Evolutionary conservation across 2,888 invertebrate genomes (phyloP), one percentile per base, ranked within the genome.

Genomic region (Andrena hattorfiana): DNA sequence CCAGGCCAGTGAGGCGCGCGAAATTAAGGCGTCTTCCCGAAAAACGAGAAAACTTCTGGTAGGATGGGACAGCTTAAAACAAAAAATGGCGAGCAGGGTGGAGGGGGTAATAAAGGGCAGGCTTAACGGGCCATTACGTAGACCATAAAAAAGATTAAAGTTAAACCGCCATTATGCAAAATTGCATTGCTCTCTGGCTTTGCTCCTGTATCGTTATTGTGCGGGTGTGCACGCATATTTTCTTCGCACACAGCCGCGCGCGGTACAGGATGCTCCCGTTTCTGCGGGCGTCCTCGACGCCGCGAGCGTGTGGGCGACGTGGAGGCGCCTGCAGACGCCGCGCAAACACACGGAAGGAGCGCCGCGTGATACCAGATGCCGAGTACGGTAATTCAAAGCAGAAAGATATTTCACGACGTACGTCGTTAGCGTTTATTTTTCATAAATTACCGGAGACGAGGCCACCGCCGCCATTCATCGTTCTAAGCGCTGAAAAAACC

Each of bases 111-210:
- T 90, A 90, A 87, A 91, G 89, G 85, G 82, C 79, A 82, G 79
- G 83, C 87, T 90, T 89, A 92, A 92, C 87, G 92, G 90, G 86
- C 90, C 90, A 92, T 92, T 91, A 91, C 85, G 86, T 81, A 83
- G 89, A 85, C 88, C 90, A 87, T 92, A 92, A 92, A 92, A 91
- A 90, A 90, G 92, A 92, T 92, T 91, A 91, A 90, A 91, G 90
- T 92, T 91, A 91, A 92, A 91, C 88, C 87, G 88, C 86, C 90
- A 90, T 92, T 92, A 92, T 90, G 91, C 90, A 90, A 91, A 92
- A 91, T 90, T 90, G 84, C 87, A 83, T 87, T 86, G 85, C 85
- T 84, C 86, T 83, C 74, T 77, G 76, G 81, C 77, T 54, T 60
- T 72, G 30, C 70, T 72, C 70, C 70, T 84, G 75, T 80, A 66